Conservation (phyloP, 2,113 vertebrate species). For the Thunnus maccoyii region DNA sequence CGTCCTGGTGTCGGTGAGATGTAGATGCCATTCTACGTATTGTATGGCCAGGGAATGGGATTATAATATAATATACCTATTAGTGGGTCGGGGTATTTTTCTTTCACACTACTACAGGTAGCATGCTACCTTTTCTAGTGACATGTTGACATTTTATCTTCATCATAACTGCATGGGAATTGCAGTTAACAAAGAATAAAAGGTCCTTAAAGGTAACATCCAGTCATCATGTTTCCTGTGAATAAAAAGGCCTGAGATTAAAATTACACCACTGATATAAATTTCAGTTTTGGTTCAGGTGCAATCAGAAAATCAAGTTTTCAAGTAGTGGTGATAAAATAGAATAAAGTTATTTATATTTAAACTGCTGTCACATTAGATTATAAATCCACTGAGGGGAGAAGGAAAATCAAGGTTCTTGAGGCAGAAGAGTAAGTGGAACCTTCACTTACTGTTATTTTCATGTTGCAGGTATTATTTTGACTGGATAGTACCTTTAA, state of each 20-base stretch:
- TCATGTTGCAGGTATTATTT: background rate
- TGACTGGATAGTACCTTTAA: constrained; percentile 62
- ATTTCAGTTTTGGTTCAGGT: constrained; percentile 18
- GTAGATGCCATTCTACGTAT: background rate
- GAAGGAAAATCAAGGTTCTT: constrained; percentile 9
- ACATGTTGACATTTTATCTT: constrained; percentile 14
- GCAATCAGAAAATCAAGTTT: constrained; percentile 28
- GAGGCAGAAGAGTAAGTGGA: background rate
- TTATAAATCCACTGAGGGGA: constrained; percentile 7
- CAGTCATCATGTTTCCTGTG: constrained; percentile 56
- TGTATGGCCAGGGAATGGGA: background rate
- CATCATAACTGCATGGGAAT: constrained; percentile 7
- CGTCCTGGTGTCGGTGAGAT: constrained; percentile 2
- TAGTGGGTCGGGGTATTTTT: constrained; percentile 1
- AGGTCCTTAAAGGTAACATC: constrained; percentile 58
- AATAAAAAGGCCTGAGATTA: constrained; percentile 63
- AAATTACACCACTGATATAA: constrained; percentile 26
- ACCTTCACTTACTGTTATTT: background rate
- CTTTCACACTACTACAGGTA: constrained; percentile 16
- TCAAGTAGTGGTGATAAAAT: constrained; percentile 9
- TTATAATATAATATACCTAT: constrained; percentile 1
- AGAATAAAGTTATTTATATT: constrained; percentile 5
- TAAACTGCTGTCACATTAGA: constrained; percentile 16
- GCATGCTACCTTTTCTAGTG: background rate
- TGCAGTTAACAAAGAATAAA: constrained; percentile 19